These are phyloP conservation scores for Plebejus melissa DNA, from an alignment of 2,888 invertebrate genomes.

Conservation along the genomic window DNA sequence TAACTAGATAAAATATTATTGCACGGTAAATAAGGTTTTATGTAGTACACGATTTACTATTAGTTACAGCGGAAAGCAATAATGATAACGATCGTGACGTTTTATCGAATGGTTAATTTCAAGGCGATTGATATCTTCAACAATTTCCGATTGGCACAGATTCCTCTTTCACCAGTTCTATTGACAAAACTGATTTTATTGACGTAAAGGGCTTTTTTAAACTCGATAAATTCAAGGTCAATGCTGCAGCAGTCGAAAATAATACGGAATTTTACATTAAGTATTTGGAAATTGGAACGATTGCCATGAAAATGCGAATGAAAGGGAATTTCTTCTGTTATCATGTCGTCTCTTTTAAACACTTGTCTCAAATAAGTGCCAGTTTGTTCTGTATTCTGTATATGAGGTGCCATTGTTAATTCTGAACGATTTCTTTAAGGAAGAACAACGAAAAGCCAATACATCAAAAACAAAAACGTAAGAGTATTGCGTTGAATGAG, in stretches of 20 bases:
- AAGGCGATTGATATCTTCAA: not conserved
- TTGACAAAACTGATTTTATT: not conserved
- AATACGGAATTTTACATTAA: not conserved
- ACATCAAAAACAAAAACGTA: not conserved
- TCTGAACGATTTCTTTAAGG: not conserved
- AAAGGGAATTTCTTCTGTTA: not conserved
- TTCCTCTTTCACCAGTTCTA: not conserved
- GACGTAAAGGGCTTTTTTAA: not conserved
- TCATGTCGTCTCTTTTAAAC: not conserved
- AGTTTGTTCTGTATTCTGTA: not conserved
- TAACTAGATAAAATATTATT: constrained; percentile 12
- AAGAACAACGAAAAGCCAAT: not conserved
- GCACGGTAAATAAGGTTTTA: constrained; percentile 21
- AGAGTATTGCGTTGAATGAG: not conserved
- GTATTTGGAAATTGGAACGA: no score
- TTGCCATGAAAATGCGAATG: not conserved
- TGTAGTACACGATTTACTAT: constrained; percentile 5
- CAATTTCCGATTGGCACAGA: not conserved
- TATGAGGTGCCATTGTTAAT: not conserved
- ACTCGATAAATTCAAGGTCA: not conserved
- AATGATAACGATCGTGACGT: not conserved
- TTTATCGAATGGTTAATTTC: constrained; percentile 2
- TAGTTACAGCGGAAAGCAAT: constrained; percentile 17
- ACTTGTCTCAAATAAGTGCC: not conserved
- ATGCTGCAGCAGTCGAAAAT: no score